Base-by-base conservation (phyloP, 2,888 invertebrate species). In the Thelaira solivaga region DNA sequence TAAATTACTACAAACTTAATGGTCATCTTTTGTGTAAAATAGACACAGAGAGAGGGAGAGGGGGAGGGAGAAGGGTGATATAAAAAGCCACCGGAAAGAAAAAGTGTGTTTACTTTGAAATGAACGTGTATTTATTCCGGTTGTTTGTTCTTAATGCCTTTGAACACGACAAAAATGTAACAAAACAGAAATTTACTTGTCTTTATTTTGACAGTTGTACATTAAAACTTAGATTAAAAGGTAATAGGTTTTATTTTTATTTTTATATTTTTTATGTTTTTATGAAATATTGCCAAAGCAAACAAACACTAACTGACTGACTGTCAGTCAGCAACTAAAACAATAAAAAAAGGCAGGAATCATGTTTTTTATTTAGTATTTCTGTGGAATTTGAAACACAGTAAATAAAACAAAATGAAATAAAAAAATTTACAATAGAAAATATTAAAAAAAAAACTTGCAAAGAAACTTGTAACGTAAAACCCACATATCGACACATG, bases 211-310 rank as follows among this genome's bases (percentile, higher is more conserved):
- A 76, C 76, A 76, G 69, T 76, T 76, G 69, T 64, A 64, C 61
- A 71, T 76, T 67, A 67, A 72, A 76, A 65, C 61, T 76, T 76
- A 67, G 71, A 76, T 76, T 76, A 65, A 67, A 76, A 76, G 67
- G 53, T 76, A 67, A 45, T 59, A 59, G 29, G 43, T 45, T 57
- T 57, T 55, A 57, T 64, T 49, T 26, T 24, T 24, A 16, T 5
- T 39, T 39, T 39, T 39, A 4, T 26, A 8, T 16, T 47, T 62
- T 71, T 53, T 34, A 31, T 53, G 18, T 53, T 36, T 39, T 39
- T 11, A 34, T 55, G 18, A 59, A 41, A 71, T 76, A 51, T 29
- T 31, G 22, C 55, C 22, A 68, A 45, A 49, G 11, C 24, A 49
- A 49, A 29, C 39, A 26, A 34, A n/a, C 13, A 43, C 31, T n/a